Base-by-base conservation (phyloP, 2,888 invertebrate species). In the Antitype chi region DNA sequence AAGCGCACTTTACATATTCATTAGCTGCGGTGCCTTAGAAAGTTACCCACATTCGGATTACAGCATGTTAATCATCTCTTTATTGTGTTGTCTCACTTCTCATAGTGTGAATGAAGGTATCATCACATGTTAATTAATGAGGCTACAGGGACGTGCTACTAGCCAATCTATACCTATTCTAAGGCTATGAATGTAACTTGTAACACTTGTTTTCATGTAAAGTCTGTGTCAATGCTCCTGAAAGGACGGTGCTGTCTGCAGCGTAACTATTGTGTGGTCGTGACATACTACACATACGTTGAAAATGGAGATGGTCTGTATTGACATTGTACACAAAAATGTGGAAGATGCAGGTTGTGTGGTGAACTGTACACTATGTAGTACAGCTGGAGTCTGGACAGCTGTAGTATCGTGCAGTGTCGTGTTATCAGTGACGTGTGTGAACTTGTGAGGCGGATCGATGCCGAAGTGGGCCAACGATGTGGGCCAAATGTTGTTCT, bases 371-470 rank as follows among this genome's bases (percentile, higher is more conserved):
- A 17, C 53, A 32, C 55, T n/a, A 13, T 13, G 43, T 47, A 23
- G 53, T n/a, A 32, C 57, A 32, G 72, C 47, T 13, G n/a, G n/a
- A n/a, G n/a, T n/a, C n/a, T n/a, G 53, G 7, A 15, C 55, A 68
- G 78, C 76, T 76, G 81, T 81, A 63, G 75, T 75, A n/a, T 28
- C 75, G 66, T 52, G 83, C 66, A 55, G 53, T 17, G 57, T 43
- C 57, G 81, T 59, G 80, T 84, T 73, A 64, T 76, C 85, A 81
- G 71, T 70, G 85, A 81, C 88, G 88, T 85, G 86, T 68, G 87
- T 90, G 95, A 95, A 95, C 95, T 95, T 95, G 96, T 90, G 91
- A 87, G 88, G 80, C 91, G 87, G 88, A 95, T 96, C 96, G 96
- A 96, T 96, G 94, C 92, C 91, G 90, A 90, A 88, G 85, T 85